Base-by-base conservation (phyloP, 2,888 invertebrate species). In the Callimorpha dominula region DNA sequence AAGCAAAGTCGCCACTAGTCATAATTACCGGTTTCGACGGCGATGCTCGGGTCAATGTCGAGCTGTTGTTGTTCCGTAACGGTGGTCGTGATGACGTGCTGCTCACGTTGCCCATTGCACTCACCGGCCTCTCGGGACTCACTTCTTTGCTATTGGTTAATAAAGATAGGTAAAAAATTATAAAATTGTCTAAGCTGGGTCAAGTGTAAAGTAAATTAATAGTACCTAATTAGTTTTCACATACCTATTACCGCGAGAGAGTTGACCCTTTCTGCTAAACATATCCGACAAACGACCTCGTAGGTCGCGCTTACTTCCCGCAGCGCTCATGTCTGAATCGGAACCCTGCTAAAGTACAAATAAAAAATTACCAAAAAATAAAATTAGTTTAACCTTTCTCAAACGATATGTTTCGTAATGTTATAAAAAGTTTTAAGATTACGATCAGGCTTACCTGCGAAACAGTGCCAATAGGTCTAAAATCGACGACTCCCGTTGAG, bases 241-340 rank as follows among this genome's bases (percentile, higher is more conserved):
- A 69, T 83, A 97, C 97, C 98, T 98, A 86, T 96, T 97, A 74
- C 97, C 97, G 73, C 97, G 96, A 12, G 97, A 97, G 9, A 95
- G 91, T 73, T 96, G 96, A 52, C 93, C 94, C 84, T 96, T 95
- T 83, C 98, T 96, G 89, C 97, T 97, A 87, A 98, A 98, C 96
- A 98, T 98, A 79, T 97, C 98, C 0, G 98, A 97, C 64, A 98
- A 94, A 77, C 98, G 96, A 72, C 97, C 98, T 86, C 98, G 97
- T 81, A 98, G 94, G 92, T 98, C 97, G 86, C 97, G 97, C 92
- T 97, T 98, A 88, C 97, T 97, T 82, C 97, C 97, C 63, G 96
- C 96, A 52, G 97, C 96, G 81, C 97, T 97, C 88, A 97, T 96
- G 83, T 97, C 97, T 0, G 97, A 97, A 87, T 97, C 97, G 14